Base-by-base conservation (phyloP, 2,888 invertebrate species). In the Spisula solida region DNA sequence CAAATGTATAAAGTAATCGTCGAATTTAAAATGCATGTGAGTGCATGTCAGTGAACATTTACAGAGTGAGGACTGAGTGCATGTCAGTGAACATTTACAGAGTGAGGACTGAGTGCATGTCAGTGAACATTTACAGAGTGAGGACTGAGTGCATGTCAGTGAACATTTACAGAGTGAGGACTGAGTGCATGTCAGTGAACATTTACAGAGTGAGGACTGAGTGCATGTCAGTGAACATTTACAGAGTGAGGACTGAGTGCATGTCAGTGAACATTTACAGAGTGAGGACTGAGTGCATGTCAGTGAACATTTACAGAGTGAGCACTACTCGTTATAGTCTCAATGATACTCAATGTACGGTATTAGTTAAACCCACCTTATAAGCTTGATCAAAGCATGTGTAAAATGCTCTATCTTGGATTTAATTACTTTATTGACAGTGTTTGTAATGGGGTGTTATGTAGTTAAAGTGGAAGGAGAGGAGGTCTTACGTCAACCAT, bases 391-490 rank as follows among this genome's bases (percentile, higher is more conserved):
- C 75, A 75, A 75, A 75, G 75, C 1, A 12, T 66, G 25, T 8
- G 34, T 70, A n/a, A 75, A 75, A 31, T 75, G 75, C 31, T 75
- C 18, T 34, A 31, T 75, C 29, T 75, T 34, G 6, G 14, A 14
- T 31, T 75, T 75, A 75, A 75, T 31, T 75, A 20, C 34, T 75
- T 75, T 31, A 75, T 75, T 75, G 14, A 75, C 18, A 75, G 75
- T 34, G 29, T 34, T 75, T 34, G 31, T 75, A 75, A 75, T 75
- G 31, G 75, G n/a, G 16, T 75, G 75, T 75, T 75, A 75, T 75
- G 75, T 31, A 31, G 75, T 75, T 75, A 12, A 75, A 75, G 34
- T 31, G 34, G 75, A 34, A 34, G 16, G 16, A 31, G 18, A 75
- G 5, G n/a, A 18, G 70, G 12, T 75, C 0, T 75, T 75, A 75